A percentile compares a stretch with the other conserved stretches of the same genome.
Evolutionary conservation across 2,797 vertebrate genomes (phyloP).

Genomic region (Sciaenops ocellatus): DNA sequence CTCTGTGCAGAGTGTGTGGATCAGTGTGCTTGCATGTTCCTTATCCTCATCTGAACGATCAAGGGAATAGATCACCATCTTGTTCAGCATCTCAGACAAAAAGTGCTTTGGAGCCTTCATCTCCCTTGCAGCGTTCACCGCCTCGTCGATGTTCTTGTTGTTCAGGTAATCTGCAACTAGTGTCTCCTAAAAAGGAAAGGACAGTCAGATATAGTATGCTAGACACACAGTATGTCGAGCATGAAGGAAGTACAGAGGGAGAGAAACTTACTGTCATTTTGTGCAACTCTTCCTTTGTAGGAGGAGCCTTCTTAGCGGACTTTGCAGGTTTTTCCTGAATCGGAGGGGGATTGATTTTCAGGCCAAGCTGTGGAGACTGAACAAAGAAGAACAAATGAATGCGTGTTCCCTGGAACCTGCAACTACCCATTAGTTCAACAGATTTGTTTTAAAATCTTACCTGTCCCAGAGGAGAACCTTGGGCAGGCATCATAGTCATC

Average conservation of each 20-base stretch:
- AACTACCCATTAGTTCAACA: not conserved
- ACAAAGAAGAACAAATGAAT: conserved; percentile 15
- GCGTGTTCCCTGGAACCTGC: not conserved
- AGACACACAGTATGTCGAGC: not conserved
- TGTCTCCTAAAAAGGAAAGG: conserved; percentile 84
- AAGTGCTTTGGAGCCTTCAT: conserved; percentile 97
- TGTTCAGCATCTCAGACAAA: conserved; percentile 95
- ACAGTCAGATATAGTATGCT: not conserved
- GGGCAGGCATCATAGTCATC: conserved; percentile 94
- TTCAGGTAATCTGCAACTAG: conserved; percentile 94
- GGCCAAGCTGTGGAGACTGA: conserved; percentile 93
- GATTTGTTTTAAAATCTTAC: conserved; percentile 74
- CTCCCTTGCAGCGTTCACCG: conserved; percentile 91
- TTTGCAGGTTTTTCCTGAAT: conserved; percentile 99
- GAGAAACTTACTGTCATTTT: conserved; percentile 92
- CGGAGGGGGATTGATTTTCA: conserved; percentile 97
- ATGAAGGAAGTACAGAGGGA: not conserved
- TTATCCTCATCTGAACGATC: conserved; percentile 95
- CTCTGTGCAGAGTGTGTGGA: conserved; percentile 92
- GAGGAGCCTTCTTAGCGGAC: conserved; percentile 94
- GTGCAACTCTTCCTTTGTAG: conserved; percentile 94
- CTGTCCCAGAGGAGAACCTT: conserved; percentile 94
- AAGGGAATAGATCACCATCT: conserved; percentile 92
- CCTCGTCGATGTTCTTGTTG: conserved; percentile 91
- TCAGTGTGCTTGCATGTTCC: conserved; percentile 92